Evolutionary conservation across 2,888 invertebrate species (phyloP).

Genomic region (Stramonita haemastoma): DNA sequence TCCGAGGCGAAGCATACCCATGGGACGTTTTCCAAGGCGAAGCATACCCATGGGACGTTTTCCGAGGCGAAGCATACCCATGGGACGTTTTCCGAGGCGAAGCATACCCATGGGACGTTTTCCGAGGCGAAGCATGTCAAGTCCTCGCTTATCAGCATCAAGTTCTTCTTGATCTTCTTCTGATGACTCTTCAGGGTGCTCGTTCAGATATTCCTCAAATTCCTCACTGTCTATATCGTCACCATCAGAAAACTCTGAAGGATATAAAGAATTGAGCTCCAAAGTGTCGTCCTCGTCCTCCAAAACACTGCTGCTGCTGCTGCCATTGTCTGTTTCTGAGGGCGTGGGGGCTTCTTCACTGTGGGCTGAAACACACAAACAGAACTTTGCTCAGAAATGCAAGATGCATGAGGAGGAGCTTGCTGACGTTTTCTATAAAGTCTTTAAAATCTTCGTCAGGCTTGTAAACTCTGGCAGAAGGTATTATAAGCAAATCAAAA

Average conservation of each 20-base stretch:
- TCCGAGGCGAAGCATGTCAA: slow-evolving; percentile 65
- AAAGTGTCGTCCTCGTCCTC: not conserved
- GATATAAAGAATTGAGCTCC: not conserved
- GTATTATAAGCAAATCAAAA: too few relatives aligned
- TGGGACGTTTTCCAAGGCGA: slow-evolving; percentile 70
- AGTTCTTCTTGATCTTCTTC: slow-evolving; percentile 49
- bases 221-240: not conserved
- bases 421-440: too few relatives aligned
- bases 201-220: not conserved
- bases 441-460: too few relatives aligned
- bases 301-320: not conserved
- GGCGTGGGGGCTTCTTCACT: slow-evolving; percentile 16
- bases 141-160: slow-evolving; percentile 48
- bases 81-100: slow-evolving; percentile 61
- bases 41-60: slow-evolving; percentile 69
- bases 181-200: not conserved
- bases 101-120: slow-evolving; percentile 69
- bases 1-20: slow-evolving; percentile 68
- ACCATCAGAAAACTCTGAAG: not conserved
- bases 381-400: not conserved
- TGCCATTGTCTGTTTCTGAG: not conserved
- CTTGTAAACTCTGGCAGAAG: too few relatives aligned
- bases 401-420: too few relatives aligned
- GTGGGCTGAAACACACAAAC: slow-evolving; percentile 24
- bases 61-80: slow-evolving; percentile 51